Evolutionary conservation across 30 jellyfish, hydroid and myxozoan species (phyloP).

Genomic region (Chironex yamaguchii): DNA sequence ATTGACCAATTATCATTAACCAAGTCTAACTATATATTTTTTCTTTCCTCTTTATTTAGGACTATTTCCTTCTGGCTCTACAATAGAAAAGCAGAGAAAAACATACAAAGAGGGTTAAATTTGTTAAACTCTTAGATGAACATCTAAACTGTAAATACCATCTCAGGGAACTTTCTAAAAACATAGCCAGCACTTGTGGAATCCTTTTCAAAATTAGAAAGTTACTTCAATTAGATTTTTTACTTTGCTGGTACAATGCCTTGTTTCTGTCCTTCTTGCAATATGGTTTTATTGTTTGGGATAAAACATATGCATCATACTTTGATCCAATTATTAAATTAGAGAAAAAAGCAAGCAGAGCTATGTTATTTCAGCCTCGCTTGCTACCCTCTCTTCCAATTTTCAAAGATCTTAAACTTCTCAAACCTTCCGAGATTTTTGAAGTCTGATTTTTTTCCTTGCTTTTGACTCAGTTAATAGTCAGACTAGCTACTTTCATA

Average conservation of each 20-base stretch:
- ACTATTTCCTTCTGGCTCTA: constrained; percentile 12
- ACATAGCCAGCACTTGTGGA: constrained; percentile 51
- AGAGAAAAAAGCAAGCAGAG: constrained; percentile 31
- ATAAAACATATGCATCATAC: constrained; percentile 46
- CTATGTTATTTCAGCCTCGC: constrained; percentile 38
- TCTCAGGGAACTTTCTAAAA: background rate
- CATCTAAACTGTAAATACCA: constrained; percentile 43
- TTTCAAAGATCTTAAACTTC: constrained; percentile 26
- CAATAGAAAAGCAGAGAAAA: constrained; percentile 5
- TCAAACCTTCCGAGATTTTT: constrained; percentile 6
- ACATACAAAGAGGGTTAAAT: constrained; percentile 2
- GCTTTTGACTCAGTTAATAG: constrained; percentile 21
- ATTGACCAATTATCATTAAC: too few species aligned
- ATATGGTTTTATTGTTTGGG: constrained; percentile 40
- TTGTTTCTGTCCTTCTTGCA: constrained; percentile 29
- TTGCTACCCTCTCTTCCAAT: constrained; percentile 34
- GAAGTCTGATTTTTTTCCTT: constrained; percentile 17
- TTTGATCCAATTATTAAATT: constrained; percentile 13
- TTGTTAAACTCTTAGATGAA: background rate
- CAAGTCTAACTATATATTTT: background rate
- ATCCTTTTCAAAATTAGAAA: constrained; percentile 42
- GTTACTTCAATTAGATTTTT: constrained; percentile 22
- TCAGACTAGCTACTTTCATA: constrained; percentile 1
- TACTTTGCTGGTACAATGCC: constrained; percentile 41
- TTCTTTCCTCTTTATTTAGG: constrained; percentile 12